Evolutionary conservation across 2,888 invertebrate species (phyloP).

Genomic region (Teleiodes luculella): DNA sequence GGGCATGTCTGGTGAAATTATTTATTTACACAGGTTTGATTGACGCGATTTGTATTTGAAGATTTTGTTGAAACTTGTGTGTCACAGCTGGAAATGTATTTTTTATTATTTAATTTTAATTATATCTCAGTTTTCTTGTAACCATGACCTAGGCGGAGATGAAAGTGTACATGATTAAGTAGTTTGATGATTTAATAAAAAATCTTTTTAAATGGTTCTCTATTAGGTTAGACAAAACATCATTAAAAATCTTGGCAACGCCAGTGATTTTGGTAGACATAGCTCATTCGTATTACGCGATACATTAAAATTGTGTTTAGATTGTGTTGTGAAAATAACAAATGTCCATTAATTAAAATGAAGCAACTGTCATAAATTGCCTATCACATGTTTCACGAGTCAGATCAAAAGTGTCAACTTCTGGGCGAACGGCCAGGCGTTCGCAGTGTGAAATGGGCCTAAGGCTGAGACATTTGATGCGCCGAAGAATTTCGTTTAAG

Average conservation of each 20-base stretch:
- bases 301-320: not conserved
- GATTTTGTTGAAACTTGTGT: too few relatives aligned
- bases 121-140: too few relatives aligned
- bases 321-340: not conserved
- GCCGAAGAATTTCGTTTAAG: too few relatives aligned
- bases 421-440: not conserved
- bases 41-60: slow-evolving; percentile 1
- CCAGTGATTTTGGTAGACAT: not conserved
- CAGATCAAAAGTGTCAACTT: not conserved
- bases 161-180: too few relatives aligned
- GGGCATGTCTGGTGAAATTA: slow-evolving; percentile 10
- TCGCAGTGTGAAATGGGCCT: not conserved
- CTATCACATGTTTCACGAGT: not conserved
- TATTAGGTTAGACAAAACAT: not conserved
- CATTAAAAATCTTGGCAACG: not conserved
- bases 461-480: too few relatives aligned
- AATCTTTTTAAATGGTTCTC: not conserved
- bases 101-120: too few relatives aligned
- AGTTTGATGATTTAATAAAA: not conserved
- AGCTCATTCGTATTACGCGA: not conserved
- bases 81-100: too few relatives aligned
- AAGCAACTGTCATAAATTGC: slow-evolving; percentile 3
- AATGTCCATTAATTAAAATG: slow-evolving; percentile 2
- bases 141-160: too few relatives aligned
- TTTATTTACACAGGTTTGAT: slow-evolving; percentile 15